phyloP scores from a whole-genome alignment of 37 sponge, comb jelly and placozoan species.

The Petrosia ficiformis region DNA sequence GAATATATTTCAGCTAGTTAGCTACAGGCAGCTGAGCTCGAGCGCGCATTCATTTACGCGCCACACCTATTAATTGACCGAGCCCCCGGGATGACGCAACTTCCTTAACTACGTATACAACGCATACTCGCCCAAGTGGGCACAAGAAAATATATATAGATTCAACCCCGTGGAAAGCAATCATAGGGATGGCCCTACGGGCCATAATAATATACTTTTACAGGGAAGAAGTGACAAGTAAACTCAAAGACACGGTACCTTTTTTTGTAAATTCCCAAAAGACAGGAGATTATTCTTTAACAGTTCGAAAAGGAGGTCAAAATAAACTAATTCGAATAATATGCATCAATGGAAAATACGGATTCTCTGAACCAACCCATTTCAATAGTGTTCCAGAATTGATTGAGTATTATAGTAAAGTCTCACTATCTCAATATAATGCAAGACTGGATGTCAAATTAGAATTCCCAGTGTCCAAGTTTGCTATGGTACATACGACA shows the following conservation, averaged over 20 bases:
- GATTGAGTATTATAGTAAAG: slow-evolving; percentile 48
- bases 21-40: too few relatives aligned
- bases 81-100: too few relatives aligned
- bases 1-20: too few relatives aligned
- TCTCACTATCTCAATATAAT: slow-evolving; percentile 83
- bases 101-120: too few relatives aligned
- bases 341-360: slow-evolving; percentile 56
- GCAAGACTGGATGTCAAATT: slow-evolving; percentile 73
- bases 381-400: slow-evolving; percentile 68
- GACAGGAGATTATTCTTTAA: slow-evolving; percentile 89
- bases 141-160: too few relatives aligned
- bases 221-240: slow-evolving; percentile 73
- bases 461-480: slow-evolving; percentile 68
- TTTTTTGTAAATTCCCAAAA: slow-evolving; percentile 75
- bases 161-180: too few relatives aligned
- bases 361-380: slow-evolving; percentile 80
- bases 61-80: too few relatives aligned
- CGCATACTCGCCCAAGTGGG: too few relatives aligned
- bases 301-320: slow-evolving; percentile 80
- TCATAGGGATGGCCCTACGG: too few relatives aligned
- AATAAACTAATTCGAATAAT: slow-evolving; percentile 88
- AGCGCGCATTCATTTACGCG: too few relatives aligned
- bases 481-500: slow-evolving; percentile 45
- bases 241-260: slow-evolving; percentile 85
- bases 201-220: too few relatives aligned